Evolutionary conservation across 2,888 invertebrate genomes (phyloP).

Genomic region (Autographa gamma): DNA sequence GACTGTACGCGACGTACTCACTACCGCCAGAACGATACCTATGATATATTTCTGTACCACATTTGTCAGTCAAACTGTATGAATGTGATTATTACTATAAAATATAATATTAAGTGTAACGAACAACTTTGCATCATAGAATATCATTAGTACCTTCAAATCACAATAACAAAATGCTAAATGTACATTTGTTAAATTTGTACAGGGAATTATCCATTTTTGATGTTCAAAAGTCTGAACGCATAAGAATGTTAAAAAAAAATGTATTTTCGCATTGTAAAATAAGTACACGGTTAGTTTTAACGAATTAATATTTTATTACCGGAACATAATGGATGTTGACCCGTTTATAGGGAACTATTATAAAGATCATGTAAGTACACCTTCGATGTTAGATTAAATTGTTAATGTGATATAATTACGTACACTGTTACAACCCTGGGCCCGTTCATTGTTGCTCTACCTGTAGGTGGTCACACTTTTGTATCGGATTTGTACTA

Average conservation of each 20-base stretch:
- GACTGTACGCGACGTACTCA: constrained; percentile 26
- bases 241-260: constrained; percentile 68
- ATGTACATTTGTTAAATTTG: constrained; percentile 86
- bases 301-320: constrained; percentile 87
- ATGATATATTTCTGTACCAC: constrained; percentile 55
- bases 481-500: constrained; percentile 35
- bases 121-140: constrained; percentile 58
- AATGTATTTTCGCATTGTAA: constrained; percentile 88
- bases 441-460: constrained; percentile 64
- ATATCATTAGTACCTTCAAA: constrained; percentile 76
- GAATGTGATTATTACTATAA: constrained; percentile 61
- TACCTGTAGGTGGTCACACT: constrained; percentile 45
- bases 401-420: constrained; percentile 83
- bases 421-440: constrained; percentile 80
- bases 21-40: constrained; percentile 48
- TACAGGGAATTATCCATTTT: constrained; percentile 86
- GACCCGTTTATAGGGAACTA: constrained; percentile 79
- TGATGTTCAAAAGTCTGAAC: constrained; percentile 88
- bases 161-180: constrained; percentile 87
- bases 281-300: constrained; percentile 85
- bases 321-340: constrained; percentile 83
- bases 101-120: constrained; percentile 62
- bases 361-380: constrained; percentile 75
- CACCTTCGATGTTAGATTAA: constrained; percentile 81
- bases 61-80: constrained; percentile 69